Conservation (phyloP, 2,888 invertebrate species). For the Lamproptera curius region DNA sequence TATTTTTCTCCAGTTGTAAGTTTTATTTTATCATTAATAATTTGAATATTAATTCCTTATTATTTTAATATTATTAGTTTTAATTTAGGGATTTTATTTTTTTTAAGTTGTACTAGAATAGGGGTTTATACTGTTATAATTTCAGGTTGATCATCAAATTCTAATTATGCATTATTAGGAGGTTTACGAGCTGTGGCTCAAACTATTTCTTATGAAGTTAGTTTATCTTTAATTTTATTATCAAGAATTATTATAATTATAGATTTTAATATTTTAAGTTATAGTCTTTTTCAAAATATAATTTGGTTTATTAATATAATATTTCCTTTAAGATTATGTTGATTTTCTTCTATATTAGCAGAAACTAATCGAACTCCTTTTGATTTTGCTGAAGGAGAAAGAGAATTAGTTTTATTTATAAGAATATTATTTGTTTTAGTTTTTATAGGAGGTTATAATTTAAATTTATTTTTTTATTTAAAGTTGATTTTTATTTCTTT, state of each 20-base stretch:
- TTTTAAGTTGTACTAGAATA: conserved; percentile 81
- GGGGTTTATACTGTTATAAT: conserved; percentile 81
- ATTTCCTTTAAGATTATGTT: conserved; percentile 75
- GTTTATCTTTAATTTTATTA: conserved; percentile 81
- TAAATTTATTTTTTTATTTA: conserved; percentile 85
- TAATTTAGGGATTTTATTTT: conserved; percentile 80
- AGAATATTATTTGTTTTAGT: too few species aligned
- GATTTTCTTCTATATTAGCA: conserved; percentile 79
- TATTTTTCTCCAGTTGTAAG: conserved; percentile 31
- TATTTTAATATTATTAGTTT: too few species aligned
- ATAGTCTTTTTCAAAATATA: conserved; percentile 66
- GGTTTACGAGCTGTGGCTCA: conserved; percentile 83
- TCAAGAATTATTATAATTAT: conserved; percentile 77
- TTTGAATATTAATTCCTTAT: conserved; percentile 80
- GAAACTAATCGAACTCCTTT: conserved; percentile 86
- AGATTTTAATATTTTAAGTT: conserved; percentile 73
- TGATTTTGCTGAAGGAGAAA: conserved; percentile 89
- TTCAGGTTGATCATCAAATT: conserved; percentile 85
- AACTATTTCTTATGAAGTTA: conserved; percentile 88
- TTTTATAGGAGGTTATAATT: conserved; percentile 83
- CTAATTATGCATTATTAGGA: conserved; percentile 84
- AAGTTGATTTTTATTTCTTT: too few species aligned
- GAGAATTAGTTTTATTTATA: conserved; percentile 73
- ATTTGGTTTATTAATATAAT: conserved; percentile 79
- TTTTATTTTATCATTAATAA: conserved; percentile 78